phyloP scores from a whole-genome alignment of 1,140 invertebrate genomes.

The Melitaea cinxia region DNA sequence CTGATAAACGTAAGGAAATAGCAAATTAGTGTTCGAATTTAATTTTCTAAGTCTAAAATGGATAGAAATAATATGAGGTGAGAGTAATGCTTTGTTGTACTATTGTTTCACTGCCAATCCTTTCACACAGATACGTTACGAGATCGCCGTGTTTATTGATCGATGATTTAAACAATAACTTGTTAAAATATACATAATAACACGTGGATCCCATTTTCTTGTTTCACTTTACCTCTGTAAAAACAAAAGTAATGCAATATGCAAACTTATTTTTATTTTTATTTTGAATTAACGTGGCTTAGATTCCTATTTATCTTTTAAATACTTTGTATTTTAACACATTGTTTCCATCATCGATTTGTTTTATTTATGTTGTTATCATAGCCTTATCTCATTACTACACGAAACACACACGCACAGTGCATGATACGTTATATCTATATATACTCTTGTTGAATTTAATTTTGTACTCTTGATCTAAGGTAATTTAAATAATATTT shows the following conservation, averaged over 20 bases:
- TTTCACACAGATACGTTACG: slow-evolving; percentile 39
- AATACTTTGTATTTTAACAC: not conserved
- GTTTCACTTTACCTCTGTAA: not conserved
- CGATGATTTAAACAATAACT: not conserved
- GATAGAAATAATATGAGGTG: slow-evolving; percentile 76
- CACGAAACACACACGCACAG: not conserved
- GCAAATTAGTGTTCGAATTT: slow-evolving; percentile 28
- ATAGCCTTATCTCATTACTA: slow-evolving; percentile 27
- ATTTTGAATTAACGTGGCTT: not conserved
- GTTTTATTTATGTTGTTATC: slow-evolving; percentile 44
- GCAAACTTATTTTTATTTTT: not conserved
- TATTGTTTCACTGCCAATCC: slow-evolving; percentile 43
- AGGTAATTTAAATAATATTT: slow-evolving; percentile 8
- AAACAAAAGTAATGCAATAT: not conserved
- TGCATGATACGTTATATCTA: not conserved
- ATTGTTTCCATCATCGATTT: slow-evolving; percentile 8
- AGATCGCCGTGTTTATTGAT: slow-evolving; percentile 6
- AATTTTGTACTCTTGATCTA: not conserved
- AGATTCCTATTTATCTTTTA: not conserved
- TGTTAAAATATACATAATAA: not conserved
- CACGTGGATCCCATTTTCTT: not conserved
- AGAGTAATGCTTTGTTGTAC: slow-evolving; percentile 58
- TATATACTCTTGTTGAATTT: not conserved
- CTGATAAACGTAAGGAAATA: slow-evolving; percentile 36
- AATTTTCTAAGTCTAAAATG: slow-evolving; percentile 51